Evolutionary conservation across 1,140 invertebrate species (phyloP).

Genomic region (Drosophila pandora): DNA sequence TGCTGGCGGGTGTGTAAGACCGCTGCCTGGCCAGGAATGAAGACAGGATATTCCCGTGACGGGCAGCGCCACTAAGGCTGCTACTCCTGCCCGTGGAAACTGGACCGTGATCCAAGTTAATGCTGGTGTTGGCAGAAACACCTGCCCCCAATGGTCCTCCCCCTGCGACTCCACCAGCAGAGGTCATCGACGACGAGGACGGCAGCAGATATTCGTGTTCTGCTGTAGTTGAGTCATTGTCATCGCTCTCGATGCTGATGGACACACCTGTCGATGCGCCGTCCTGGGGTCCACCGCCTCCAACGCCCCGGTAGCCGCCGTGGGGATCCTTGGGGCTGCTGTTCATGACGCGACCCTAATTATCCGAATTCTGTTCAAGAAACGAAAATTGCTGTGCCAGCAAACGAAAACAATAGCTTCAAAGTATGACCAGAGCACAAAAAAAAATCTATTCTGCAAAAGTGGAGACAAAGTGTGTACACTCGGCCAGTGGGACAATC

Average conservation of each 20-base stretch:
- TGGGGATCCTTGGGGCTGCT: constrained; percentile 58
- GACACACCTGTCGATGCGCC: constrained; percentile 29
- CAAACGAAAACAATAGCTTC: constrained; percentile 3
- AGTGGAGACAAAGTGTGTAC: background rate
- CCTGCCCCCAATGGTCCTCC: constrained; percentile 5
- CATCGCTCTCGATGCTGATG: constrained; percentile 69
- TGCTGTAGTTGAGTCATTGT: constrained; percentile 75
- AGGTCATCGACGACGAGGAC: constrained; percentile 36
- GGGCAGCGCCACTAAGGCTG: constrained; percentile 33
- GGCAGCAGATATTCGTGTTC: constrained; percentile 65
- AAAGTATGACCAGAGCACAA: background rate
- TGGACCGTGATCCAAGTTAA: constrained; percentile 42
- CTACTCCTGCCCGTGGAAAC: constrained; percentile 38
- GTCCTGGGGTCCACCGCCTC: constrained; percentile 11
- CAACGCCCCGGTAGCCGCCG: constrained; percentile 26
- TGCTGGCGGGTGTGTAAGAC: constrained; percentile 53
- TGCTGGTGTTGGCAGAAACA: constrained; percentile 28
- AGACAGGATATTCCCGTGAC: constrained; percentile 46
- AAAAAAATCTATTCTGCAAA: background rate
- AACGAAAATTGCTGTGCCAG: constrained; percentile 4
- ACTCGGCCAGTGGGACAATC: background rate
- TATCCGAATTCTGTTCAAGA: background rate
- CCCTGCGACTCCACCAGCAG: constrained; percentile 4
- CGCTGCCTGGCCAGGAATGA: constrained; percentile 58
- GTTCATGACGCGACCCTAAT: constrained; percentile 41